Evolutionary conservation across 2,113 vertebrate genomes (phyloP).

Genomic region (Siniperca chuatsi): DNA sequence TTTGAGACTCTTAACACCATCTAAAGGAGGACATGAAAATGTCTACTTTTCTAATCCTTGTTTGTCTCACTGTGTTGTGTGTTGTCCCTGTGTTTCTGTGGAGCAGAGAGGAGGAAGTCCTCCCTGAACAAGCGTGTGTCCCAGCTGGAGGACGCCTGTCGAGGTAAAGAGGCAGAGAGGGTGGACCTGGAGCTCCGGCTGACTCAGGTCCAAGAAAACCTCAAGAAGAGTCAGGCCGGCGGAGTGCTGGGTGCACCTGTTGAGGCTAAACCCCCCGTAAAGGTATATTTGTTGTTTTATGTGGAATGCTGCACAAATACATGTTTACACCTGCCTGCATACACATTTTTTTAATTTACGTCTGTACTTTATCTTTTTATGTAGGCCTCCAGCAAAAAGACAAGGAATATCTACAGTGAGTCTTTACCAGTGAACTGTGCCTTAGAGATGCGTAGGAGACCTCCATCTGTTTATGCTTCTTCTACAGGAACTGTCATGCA

Average conservation of each 20-base stretch:
- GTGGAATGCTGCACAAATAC: not conserved
- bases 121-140: slow-evolving; percentile 85
- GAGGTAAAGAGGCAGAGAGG: slow-evolving; percentile 87
- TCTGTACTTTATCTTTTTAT: not conserved
- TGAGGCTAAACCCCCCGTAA: slow-evolving; percentile 80
- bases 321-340: not conserved
- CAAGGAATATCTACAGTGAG: slow-evolving; percentile 81
- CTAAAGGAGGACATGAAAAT: not conserved
- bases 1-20: not conserved
- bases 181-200: slow-evolving; percentile 94
- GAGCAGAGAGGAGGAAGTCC: slow-evolving; percentile 85
- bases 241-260: slow-evolving; percentile 87
- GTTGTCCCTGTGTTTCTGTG: not conserved
- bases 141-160: slow-evolving; percentile 89
- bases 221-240: slow-evolving; percentile 93
- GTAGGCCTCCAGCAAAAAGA: slow-evolving; percentile 74
- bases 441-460: slow-evolving; percentile 90
- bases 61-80: not conserved
- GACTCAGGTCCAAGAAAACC: slow-evolving; percentile 91
- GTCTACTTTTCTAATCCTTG: not conserved
- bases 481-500: slow-evolving; percentile 92
- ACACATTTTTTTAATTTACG: not conserved
- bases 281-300: slow-evolving; percentile 74
- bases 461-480: slow-evolving; percentile 89
- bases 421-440: slow-evolving; percentile 92